phyloP scores from a whole-genome alignment of 2,888 invertebrate genomes.

The Nasonia oneida region DNA sequence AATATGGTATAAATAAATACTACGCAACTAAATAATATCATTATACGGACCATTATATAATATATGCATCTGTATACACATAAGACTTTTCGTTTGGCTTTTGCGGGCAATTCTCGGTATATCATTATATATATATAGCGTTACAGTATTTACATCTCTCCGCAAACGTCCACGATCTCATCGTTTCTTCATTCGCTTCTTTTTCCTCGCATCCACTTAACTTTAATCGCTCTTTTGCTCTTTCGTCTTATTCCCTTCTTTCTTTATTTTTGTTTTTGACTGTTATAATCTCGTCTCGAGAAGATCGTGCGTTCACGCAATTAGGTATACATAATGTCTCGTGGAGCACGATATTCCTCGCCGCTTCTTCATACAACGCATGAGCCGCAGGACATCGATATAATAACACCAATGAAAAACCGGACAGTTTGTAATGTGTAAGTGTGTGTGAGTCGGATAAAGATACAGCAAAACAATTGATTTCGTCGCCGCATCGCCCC shows the following conservation, averaged over 20 bases:
- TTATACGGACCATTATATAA: conserved; percentile 60
- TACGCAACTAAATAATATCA: conserved; percentile 73
- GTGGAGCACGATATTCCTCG: conserved; percentile 40
- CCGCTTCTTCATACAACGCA: conserved; percentile 11
- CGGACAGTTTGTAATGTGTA: conserved; percentile 22
- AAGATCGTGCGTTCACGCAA: conserved; percentile 45
- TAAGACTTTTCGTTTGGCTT: conserved; percentile 68
- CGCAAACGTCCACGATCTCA: conserved; percentile 68
- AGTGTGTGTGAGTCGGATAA: conserved; percentile 12
- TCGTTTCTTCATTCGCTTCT: conserved; percentile 52
- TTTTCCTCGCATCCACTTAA: conserved; percentile 45
- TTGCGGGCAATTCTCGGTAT: conserved; percentile 69
- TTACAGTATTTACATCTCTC: conserved; percentile 74
- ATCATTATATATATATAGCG: conserved; percentile 67
- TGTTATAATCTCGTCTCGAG: conserved; percentile 43
- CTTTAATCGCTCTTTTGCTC: conserved; percentile 52
- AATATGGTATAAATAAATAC: conserved; percentile 75
- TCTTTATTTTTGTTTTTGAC: background rate
- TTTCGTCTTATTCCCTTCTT: conserved; percentile 26
- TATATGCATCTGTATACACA: conserved; percentile 59
- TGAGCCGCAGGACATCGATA: conserved; percentile 53
- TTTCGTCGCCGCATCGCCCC: conserved; percentile 66
- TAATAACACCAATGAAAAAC: conserved; percentile 48
- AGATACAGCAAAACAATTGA: conserved; percentile 54
- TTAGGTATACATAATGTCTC: conserved; percentile 21